Evolutionary conservation across 1,140 invertebrate species (phyloP), one percentile per base, ranked within the genome.

Genomic region (Vollenhovia emeryi): DNA sequence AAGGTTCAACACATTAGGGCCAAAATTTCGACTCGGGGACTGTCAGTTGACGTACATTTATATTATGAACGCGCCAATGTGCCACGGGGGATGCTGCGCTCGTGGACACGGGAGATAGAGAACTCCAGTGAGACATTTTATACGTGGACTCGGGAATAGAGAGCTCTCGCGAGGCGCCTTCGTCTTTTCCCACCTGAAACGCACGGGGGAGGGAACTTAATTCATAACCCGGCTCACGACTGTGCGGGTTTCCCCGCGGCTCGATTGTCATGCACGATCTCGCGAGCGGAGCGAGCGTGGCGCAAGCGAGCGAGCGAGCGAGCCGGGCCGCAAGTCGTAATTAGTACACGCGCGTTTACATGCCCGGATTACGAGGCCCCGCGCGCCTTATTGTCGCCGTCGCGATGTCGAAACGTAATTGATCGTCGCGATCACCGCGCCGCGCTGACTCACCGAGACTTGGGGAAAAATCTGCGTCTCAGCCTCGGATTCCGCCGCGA

Each of bases 251-350:
- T 86, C 79, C 69, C 68, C 78, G 48, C 43, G 57, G 68, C 68
- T 74, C 84, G 83, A 84, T 84, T 86, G 85, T 86, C 69, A 86
- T 86, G 85, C 85, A 75, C 69, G 79, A 86, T 86, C 85, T 86
- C 45, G 80, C 85, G 85, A 48, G 15, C 27, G 62, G 48, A 74
- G 21, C 59, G 59, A n/a, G n/a, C 6, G 33, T 86, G 85, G n/a
- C 59, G 79, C 79, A 84, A 86, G 59, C 68, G 24, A 76, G 43
- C 75, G 59, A 74, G 69, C 48, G 9, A 48, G 40, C 74, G 43
- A 75, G 71, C 50, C 3, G 33, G 48, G 48, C n/a, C 33, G 71
- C 57, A 13, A 30, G 50, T 73, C 36, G 36, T 80, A 52, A 69
- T 80, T 80, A 80, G 68, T 71, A 80, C 78, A 40, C 66, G 50